Percentiles rank a stretch among this genome's conserved stretches.
These are phyloP conservation scores for Pheosia gnoma DNA, from an alignment of 2,888 invertebrate genomes.

Conservation along the genomic window DNA sequence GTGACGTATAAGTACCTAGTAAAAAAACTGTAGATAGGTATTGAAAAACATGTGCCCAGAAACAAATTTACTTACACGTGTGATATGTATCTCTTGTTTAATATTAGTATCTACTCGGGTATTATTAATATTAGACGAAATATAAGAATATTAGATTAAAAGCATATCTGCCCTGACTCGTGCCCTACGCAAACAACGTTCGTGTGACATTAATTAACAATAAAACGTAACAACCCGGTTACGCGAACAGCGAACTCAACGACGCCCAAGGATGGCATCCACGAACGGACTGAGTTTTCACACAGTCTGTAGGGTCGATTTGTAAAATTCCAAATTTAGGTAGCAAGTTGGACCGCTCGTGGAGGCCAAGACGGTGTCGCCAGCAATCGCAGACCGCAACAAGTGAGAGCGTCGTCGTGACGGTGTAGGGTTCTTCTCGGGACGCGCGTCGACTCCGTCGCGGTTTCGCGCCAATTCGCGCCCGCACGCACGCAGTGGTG, in stretches of 20 bases:
- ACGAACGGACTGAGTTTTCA: too few relatives aligned
- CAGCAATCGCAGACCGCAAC: conserved; percentile 55
- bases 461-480: conserved; percentile 71
- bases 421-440: neutral
- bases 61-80: too few relatives aligned
- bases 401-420: conserved; percentile 52
- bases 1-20: too few relatives aligned
- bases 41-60: too few relatives aligned
- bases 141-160: too few relatives aligned
- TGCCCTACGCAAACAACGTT: conserved; percentile 1
- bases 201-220: conserved; percentile 1
- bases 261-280: conserved; percentile 63
- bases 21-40: too few relatives aligned
- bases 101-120: too few relatives aligned
- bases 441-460: conserved; percentile 46
- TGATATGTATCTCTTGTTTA: too few relatives aligned
- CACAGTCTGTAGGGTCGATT: too few relatives aligned
- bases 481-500: conserved; percentile 70
- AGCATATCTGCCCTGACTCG: neutral
- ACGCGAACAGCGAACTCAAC: conserved; percentile 29
- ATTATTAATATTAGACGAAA: too few relatives aligned
- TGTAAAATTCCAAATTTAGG: too few relatives aligned
- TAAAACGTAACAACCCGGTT: conserved; percentile 14
- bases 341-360: too few relatives aligned
- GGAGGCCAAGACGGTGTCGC: conserved; percentile 24